Percentiles rank a stretch among this genome's conserved stretches.
Conservation (phyloP, 2,797 vertebrate species). For the Taenioides sp. region DNA sequence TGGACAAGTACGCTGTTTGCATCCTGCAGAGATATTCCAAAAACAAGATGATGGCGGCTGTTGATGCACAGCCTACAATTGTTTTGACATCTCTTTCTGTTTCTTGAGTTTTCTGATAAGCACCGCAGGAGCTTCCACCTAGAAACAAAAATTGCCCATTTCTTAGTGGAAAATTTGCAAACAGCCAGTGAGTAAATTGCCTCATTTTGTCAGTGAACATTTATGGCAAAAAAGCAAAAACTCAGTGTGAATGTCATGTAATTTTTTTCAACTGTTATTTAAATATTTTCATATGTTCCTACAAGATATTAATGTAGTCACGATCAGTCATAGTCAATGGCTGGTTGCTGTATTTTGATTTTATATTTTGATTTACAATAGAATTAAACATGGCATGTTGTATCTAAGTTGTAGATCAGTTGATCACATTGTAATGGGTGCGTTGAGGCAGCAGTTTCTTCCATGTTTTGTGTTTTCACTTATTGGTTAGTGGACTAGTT, state of each 20-base stretch:
- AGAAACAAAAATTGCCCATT: constrained; percentile 8
- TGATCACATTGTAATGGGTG: not conserved
- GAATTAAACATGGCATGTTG: not conserved
- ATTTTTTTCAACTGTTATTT: not conserved
- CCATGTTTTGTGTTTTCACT: not conserved
- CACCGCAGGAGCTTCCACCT: constrained; percentile 18
- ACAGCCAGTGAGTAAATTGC: not conserved
- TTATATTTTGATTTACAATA: not conserved
- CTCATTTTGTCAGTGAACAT: not conserved
- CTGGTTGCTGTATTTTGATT: not conserved
- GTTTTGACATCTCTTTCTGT: constrained; percentile 18
- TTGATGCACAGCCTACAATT: not conserved
- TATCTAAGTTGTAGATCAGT: not conserved
- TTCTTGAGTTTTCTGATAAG: constrained; percentile 23
- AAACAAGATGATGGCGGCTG: constrained; percentile 27
- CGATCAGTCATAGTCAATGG: not conserved
- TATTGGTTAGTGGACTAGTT: not conserved
- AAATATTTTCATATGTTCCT: too few species aligned
- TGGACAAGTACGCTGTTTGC: constrained; percentile 15
- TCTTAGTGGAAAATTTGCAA: constrained; percentile 1
- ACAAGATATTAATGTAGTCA: too few species aligned
- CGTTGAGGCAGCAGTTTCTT: not conserved
- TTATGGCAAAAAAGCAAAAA: not conserved
- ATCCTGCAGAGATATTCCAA: constrained; percentile 18
- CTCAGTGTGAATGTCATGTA: not conserved